Conservation (phyloP, 2,797 vertebrate species). For the Coilia nasus region DNA sequence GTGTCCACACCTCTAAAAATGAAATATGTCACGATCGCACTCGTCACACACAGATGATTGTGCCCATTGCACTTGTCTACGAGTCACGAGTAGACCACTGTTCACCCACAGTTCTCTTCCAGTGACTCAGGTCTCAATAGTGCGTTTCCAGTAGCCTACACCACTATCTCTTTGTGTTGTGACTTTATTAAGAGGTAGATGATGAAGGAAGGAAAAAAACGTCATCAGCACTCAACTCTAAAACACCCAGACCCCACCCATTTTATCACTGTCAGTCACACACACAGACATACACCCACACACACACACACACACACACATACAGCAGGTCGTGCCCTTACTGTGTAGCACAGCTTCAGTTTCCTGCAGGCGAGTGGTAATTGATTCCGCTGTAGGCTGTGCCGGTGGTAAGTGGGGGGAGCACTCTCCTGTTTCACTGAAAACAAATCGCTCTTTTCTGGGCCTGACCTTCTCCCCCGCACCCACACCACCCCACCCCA, state of each 20-base stretch:
- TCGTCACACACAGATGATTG: background rate
- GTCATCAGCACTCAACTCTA: background rate
- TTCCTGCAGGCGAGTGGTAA: slow-evolving; percentile 98
- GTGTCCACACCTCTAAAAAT: background rate
- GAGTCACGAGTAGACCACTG: too few species aligned
- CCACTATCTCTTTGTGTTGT: background rate
- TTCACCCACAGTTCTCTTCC: too few species aligned
- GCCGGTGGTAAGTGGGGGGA: slow-evolving; percentile 89
- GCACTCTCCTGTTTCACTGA: slow-evolving; percentile 94
- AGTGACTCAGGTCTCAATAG: too few species aligned
- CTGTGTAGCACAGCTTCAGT: slow-evolving; percentile 82
- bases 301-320: slow-evolving; percentile 42
- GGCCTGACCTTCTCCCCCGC: slow-evolving; percentile 59
- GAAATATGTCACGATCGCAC: background rate
- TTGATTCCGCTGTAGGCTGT: slow-evolving; percentile 94
- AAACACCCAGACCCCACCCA: background rate
- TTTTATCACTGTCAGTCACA: background rate
- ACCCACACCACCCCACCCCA: background rate
- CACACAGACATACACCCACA: slow-evolving; percentile 35
- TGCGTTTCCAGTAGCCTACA: too few species aligned
- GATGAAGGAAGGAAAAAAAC: background rate
- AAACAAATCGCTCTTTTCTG: slow-evolving; percentile 93
- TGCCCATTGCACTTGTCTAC: background rate
- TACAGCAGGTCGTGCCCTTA: slow-evolving; percentile 87
- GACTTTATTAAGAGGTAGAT: background rate